Base-by-base conservation (phyloP, 2,888 invertebrate species). In the Drosophila borborema region DNA sequence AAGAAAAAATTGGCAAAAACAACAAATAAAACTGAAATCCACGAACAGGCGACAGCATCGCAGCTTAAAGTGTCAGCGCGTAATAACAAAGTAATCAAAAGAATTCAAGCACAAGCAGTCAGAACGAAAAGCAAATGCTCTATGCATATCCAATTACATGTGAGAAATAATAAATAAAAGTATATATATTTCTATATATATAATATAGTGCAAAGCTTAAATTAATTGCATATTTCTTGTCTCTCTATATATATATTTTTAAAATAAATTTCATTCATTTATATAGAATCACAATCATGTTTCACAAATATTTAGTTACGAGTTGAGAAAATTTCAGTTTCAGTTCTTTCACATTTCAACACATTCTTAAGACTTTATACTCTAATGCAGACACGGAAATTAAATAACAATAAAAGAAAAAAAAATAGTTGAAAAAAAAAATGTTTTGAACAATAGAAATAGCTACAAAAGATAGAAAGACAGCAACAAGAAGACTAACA, bases 41-140 rank as follows among this genome's bases (percentile, higher is more conserved):
- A 55, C 64, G 64, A 53, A 20, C 63, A 59, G 67, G 60, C 73
- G 68, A 55, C 68, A 63, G 68, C 69, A 74, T 60, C 65, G 70
- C 53, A 64, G 81, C 81, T 81, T 76, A 76, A 81, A 81, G 76
- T 81, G 81, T 81, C 81, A 81, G 69, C 81, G 61, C 74, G 70
- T 66, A 78, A 72, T 73, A 80, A 74, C 72, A 77, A 80, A 77
- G 64, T 77, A 69, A 72, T 74, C 77, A 40, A 59, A 59, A 43
- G 54, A 55, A 70, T 53, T 53, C 56, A 59, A 46, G 12, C 28
- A 8, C 14, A 14, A 54, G 23, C 12, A 20, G 31, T 20, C 31
- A 43, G 41, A 60, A 31, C 63, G 70, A 72, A 63, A 1, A 14
- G 1, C 31, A 14, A 36, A 70, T 70, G 48, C 72, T 45, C 69